Evolutionary conservation across 2,888 invertebrate genomes (phyloP).

Genomic region (Drosophila rellima): DNA sequence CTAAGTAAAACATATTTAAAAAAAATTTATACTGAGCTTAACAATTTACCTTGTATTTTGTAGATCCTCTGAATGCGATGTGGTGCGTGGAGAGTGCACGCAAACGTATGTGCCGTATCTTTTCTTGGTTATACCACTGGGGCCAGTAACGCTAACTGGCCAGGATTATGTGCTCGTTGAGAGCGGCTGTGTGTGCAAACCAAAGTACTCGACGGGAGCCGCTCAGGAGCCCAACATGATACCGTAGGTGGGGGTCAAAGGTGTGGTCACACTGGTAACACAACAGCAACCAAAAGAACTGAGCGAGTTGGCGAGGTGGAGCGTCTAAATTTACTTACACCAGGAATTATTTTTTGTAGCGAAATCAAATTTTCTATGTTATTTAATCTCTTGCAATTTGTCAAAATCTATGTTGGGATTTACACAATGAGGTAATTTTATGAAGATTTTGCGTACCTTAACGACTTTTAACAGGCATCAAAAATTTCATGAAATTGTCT

Average conservation of each 20-base stretch:
- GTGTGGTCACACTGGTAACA: conserved; percentile 61
- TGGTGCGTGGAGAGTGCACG: conserved; percentile 95
- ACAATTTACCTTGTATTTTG: conserved; percentile 69
- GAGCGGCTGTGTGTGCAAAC: conserved; percentile 96
- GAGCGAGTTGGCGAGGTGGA: conserved; percentile 69
- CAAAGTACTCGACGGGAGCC: conserved; percentile 86
- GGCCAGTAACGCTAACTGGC: conserved; percentile 95
- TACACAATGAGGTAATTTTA: not conserved
- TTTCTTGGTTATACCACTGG: conserved; percentile 95
- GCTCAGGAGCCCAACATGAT: conserved; percentile 86
- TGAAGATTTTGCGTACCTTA: not conserved
- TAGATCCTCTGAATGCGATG: conserved; percentile 95
- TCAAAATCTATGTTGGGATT: conserved; percentile 4
- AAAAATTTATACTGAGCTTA: not conserved
- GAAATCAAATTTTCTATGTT: conserved; percentile 78
- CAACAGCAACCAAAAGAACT: conserved; percentile 80
- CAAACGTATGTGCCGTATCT: conserved; percentile 95
- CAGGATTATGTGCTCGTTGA: conserved; percentile 98
- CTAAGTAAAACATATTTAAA: not conserved
- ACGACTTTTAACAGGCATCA: not conserved
- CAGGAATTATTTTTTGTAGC: conserved; percentile 79
- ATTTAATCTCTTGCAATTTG: conserved; percentile 54
- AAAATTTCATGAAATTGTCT: not conserved
- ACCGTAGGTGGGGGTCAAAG: conserved; percentile 75
- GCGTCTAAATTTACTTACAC: conserved; percentile 64